Base-by-base conservation (phyloP, 2,113 vertebrate genomes). In the Rissa tridactyla region DNA sequence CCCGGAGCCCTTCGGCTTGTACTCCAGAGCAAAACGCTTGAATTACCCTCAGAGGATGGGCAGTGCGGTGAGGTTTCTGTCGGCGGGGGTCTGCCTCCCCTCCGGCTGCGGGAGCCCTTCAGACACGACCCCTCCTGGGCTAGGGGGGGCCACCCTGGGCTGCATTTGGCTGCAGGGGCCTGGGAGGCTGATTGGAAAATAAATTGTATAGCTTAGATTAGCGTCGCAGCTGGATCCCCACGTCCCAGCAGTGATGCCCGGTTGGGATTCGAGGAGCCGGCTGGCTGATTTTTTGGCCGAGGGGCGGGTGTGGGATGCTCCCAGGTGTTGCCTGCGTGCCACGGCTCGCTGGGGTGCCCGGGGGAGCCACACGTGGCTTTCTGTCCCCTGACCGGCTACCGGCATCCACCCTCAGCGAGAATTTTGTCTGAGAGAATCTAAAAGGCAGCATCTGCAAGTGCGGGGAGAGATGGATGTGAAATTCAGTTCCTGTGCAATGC, bases 31-130 rank as follows among this genome's bases (percentile, higher is more conserved):
- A 30, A 58, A 79, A 22, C 0, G 5, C 36, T 57, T 40, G n/a
- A 49, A 57, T 61, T 73, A 2, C 36, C 34, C 62, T 51, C 40
- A 14, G 54, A 52, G 46, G 23, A 87, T 42, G 44, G 34, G n/a
- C 44, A 36, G 9, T 5, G 38, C 5, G 2, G 9, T 47, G 71
- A 76, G 54, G 36, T 88, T 86, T 42, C n/a, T 82, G 86, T 46
- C 0, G 0, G n/a, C 1, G 2, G 47, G 34, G 6, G 18, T 65
- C 66, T 75, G n/a, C 44, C 22, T 62, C 42, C 5, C 0, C 11
- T 86, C 58, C 16, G 6, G 10, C 49, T 9, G 13, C 49, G 17
- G 29, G 36, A 82, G 47, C 66, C 32, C 3, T 69, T 68, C 4
- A 5, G 66, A 40, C 52, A 42, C 9, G 22, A 30, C 36, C 47